Conservation (phyloP, 1,140 invertebrate genomes). For the Cardiocondyla obscurior region DNA sequence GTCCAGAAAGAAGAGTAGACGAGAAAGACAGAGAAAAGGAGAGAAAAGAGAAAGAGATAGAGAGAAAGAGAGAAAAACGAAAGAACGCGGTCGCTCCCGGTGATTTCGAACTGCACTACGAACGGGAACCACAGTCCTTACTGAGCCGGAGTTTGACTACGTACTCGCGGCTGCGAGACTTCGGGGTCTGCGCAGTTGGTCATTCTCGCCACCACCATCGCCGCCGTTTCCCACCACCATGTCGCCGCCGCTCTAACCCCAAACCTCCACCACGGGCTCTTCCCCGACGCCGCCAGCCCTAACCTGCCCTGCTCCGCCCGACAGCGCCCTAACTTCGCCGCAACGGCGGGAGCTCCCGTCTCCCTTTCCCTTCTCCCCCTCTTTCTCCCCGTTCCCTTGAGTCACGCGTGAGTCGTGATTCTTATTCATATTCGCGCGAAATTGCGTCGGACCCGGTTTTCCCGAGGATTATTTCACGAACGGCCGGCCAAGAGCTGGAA, state of each 20-base stretch:
- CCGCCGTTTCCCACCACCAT: conserved; percentile 58
- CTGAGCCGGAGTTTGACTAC: conserved; percentile 77
- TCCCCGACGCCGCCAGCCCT: conserved; percentile 71
- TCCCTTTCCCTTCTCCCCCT: too few species aligned
- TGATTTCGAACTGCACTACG: conserved; percentile 77
- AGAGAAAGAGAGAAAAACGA: conserved; percentile 64
- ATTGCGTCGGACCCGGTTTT: conserved; percentile 53
- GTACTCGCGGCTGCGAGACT: conserved; percentile 76
- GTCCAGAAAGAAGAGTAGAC: background rate
- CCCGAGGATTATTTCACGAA: background rate
- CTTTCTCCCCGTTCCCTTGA: too few species aligned
- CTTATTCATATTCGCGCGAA: conserved; percentile 62
- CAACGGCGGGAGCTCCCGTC: conserved; percentile 12
- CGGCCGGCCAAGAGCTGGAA: background rate
- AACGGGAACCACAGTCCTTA: conserved; percentile 79
- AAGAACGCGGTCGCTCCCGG: conserved; percentile 72
- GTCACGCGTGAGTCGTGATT: conserved; percentile 67
- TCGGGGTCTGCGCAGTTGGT: conserved; percentile 79
- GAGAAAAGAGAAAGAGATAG: conserved; percentile 40
- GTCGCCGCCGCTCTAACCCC: conserved; percentile 66
- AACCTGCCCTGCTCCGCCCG: conserved; percentile 63
- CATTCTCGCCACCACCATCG: conserved; percentile 56
- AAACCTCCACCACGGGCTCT: conserved; percentile 72
- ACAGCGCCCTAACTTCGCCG: conserved; percentile 69
- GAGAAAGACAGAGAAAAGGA: conserved; percentile 30